Base-by-base conservation (phyloP, 92 coral and sea anemone genomes). In the Meandrina meandrites region DNA sequence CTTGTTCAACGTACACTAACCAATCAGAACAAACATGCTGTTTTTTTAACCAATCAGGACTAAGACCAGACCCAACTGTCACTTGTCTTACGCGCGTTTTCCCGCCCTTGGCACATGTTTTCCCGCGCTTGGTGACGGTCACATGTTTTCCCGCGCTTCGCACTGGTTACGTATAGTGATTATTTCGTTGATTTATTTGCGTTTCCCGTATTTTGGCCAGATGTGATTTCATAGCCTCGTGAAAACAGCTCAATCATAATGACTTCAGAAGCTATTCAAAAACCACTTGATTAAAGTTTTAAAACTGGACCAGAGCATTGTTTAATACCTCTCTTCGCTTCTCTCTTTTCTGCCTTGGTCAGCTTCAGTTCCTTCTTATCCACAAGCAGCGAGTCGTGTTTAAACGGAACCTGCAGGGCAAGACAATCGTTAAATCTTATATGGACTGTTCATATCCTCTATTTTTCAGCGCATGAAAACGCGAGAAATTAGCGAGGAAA, bases 271-370 rank as follows among this genome's bases (percentile, higher is more conserved):
- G 53, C 14, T 12, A 8, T 48, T 48, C 9, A 48, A 4, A 9
- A 8, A 4, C 14, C 9, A 13, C 14, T 48, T 48, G 45, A 2
- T 40, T 40, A 40, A n/a, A 66, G 71, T 4, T 66, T 66, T 30
- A 27, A 27, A 34, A 27, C 12, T 22, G 30, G 18, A 66, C 27
- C 71, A 66, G 16, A 27, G 18, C 0, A 66, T 28, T 10, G 18
- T 10, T 60, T 24, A 5, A 24, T 47, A 97, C 99, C 99, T 92
- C 91, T 93, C 76, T 93, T 95, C 3, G 99, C 99, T 87, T 97
- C 99, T 58, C 92, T 88, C 83, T 97, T 97, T 50, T 97, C 98
- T n/a, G 91, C 94, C 82, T 88, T 91, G 31, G 99, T 95, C 19
- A 97, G 90, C 83, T 94, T 92, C 53, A 89, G 72, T 76, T 92